phyloP scores from a whole-genome alignment of 2,797 vertebrate species.

The Scarus forsteni region DNA sequence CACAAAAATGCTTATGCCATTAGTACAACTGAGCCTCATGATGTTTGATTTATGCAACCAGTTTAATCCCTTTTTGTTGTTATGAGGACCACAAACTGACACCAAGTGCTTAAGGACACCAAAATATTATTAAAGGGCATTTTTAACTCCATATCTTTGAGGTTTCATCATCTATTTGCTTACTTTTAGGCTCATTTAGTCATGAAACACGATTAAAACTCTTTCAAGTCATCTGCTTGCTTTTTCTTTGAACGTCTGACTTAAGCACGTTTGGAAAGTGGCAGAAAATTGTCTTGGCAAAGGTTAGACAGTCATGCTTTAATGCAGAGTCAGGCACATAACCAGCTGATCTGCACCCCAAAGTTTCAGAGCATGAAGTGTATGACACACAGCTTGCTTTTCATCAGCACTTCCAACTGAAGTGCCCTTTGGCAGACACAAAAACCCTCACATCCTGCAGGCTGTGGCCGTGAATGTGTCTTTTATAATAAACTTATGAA shows the following conservation, averaged over 20 bases:
- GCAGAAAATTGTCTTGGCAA: not conserved
- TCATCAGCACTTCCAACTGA: conserved; percentile 17
- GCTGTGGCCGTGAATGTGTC: conserved; percentile 7
- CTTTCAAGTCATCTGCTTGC: not conserved
- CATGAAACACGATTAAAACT: not conserved
- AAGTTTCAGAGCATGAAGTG: conserved; percentile 5
- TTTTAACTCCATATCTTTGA: not conserved
- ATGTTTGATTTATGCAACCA: too few species aligned
- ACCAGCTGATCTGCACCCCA: conserved; percentile 8
- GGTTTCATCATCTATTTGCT: not conserved
- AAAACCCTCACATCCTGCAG: conserved; percentile 19
- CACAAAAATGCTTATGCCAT: too few species aligned
- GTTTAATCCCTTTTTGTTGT: too few species aligned
- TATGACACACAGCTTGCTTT: conserved; percentile 16
- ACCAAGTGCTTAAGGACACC: too few species aligned
- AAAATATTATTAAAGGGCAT: too few species aligned
- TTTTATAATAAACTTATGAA: conserved; percentile 3
- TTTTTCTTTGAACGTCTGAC: not conserved
- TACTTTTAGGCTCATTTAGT: not conserved
- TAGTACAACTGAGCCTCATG: too few species aligned
- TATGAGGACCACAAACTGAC: too few species aligned
- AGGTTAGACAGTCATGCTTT: not conserved
- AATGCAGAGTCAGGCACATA: not conserved
- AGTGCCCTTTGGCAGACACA: conserved; percentile 22
- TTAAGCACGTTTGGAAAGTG: not conserved